phyloP scores from a whole-genome alignment of 2,888 invertebrate genomes.

The Strigamia crassipes region DNA sequence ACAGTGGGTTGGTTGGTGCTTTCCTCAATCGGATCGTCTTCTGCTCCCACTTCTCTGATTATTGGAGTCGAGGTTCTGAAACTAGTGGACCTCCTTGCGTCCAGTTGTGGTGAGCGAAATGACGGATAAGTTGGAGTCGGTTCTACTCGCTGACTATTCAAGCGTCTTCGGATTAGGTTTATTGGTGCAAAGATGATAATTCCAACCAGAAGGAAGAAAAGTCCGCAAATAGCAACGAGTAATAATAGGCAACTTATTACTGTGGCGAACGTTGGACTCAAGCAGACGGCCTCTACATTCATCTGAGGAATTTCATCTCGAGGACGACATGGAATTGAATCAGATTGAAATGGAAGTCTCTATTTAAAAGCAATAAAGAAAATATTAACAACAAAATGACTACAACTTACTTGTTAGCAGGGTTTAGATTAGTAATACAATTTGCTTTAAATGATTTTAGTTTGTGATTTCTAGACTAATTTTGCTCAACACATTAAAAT shows the following conservation, averaged over 20 bases:
- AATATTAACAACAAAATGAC: not conserved
- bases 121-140: not conserved
- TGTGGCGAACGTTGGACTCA: not conserved
- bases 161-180: not conserved
- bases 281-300: not conserved
- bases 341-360: not conserved
- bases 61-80: not conserved
- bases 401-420: too few relatives aligned
- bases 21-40: not conserved
- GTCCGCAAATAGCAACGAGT: not conserved
- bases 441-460: too few relatives aligned
- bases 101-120: not conserved
- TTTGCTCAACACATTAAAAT: too few relatives aligned
- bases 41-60: not conserved
- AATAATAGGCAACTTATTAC: not conserved
- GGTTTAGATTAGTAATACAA: too few relatives aligned
- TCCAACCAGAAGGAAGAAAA: not conserved
- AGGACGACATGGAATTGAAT: not conserved
- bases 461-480: too few relatives aligned
- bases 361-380: not conserved
- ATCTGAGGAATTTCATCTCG: not conserved
- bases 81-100: not conserved
- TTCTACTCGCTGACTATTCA: not conserved
- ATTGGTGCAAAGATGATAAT: not conserved
- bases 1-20: not conserved